phyloP scores from a whole-genome alignment of 1,140 invertebrate genomes.

The Philotrypesis tridentata region DNA sequence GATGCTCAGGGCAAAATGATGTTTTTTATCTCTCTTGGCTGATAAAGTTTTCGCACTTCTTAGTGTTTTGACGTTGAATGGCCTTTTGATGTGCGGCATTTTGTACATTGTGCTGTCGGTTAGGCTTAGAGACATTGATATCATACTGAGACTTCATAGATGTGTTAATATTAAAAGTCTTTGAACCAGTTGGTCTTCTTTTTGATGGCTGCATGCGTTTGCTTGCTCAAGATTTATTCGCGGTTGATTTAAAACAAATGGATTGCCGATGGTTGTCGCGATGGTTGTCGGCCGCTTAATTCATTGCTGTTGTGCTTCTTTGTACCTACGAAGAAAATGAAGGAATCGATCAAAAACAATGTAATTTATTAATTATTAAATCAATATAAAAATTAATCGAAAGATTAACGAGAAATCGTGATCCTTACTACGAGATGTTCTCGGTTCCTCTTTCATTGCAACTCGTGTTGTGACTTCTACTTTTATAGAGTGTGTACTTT shows the following conservation, averaged over 20 bases:
- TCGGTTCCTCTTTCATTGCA: not conserved
- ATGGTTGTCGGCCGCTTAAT: not conserved
- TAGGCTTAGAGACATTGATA: slow-evolving; percentile 55
- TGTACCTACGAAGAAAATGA: not conserved
- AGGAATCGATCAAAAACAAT: not conserved
- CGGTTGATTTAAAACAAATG: slow-evolving; percentile 7
- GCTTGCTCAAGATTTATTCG: slow-evolving; percentile 3
- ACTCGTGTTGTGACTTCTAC: not conserved
- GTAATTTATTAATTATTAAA: not conserved
- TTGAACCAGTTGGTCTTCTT: slow-evolving; percentile 12
- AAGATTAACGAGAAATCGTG: not conserved
- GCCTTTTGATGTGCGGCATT: slow-evolving; percentile 70
- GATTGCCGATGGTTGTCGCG: slow-evolving; percentile 12
- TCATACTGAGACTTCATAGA: not conserved
- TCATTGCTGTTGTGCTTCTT: slow-evolving; percentile 19
- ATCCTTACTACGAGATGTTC: slow-evolving; percentile 29
- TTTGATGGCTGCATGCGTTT: not conserved
- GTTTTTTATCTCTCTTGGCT: slow-evolving; percentile 58
- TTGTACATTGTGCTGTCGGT: slow-evolving; percentile 56
- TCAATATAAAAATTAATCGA: not conserved
- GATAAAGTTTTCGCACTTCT: slow-evolving; percentile 65
- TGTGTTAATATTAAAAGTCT: not conserved
- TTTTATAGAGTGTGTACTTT: slow-evolving; percentile 46
- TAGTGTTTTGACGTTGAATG: slow-evolving; percentile 67
- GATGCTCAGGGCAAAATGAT: slow-evolving; percentile 67